Evolutionary conservation across 2,113 vertebrate species (phyloP).

Genomic region (Pica pica): DNA sequence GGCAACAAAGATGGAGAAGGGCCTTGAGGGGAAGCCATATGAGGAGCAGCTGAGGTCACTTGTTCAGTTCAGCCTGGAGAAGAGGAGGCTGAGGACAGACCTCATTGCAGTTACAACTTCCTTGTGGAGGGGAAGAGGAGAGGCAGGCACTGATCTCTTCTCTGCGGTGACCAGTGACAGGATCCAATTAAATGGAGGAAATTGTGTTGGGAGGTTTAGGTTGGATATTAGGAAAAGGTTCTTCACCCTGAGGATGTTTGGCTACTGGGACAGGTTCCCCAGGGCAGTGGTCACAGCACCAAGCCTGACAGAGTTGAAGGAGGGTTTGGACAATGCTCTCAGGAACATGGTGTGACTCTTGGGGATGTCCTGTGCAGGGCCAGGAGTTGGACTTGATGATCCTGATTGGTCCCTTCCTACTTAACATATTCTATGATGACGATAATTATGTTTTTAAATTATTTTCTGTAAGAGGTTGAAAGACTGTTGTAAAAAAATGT

Average conservation of each 20-base stretch:
- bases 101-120: background rate
- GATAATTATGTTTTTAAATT: background rate
- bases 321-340: background rate
- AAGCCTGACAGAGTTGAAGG: background rate
- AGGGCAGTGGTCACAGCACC: background rate
- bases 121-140: background rate
- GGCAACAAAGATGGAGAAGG: background rate
- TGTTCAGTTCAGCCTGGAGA: background rate
- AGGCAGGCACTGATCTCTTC: background rate
- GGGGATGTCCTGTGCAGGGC: background rate
- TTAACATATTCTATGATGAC: background rate
- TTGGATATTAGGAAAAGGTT: background rate
- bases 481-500: background rate
- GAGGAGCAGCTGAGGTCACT: rapidly evolving
- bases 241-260: rapidly evolving
- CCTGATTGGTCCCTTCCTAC: background rate
- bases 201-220: background rate
- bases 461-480: background rate
- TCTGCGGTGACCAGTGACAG: background rate
- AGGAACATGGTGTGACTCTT: background rate
- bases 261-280: background rate
- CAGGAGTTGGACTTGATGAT: background rate
- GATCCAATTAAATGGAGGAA: background rate
- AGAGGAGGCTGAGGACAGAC: background rate
- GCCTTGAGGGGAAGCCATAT: rapidly evolving